phyloP scores from a whole-genome alignment of 1,140 invertebrate genomes.

The Cecropterus lyciades region DNA sequence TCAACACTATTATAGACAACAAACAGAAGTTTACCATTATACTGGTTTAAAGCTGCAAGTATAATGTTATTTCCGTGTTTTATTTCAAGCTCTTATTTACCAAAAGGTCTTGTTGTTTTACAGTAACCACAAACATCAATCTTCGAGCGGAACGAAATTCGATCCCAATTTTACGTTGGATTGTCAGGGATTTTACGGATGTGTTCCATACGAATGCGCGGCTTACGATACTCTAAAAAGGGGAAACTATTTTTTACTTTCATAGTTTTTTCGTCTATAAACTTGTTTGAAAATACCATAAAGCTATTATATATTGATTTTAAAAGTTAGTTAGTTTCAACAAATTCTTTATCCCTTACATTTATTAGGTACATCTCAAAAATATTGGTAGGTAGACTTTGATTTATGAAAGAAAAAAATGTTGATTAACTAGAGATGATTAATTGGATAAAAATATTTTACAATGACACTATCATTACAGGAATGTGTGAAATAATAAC shows the following conservation, averaged over 20 bases:
- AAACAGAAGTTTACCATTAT: not conserved
- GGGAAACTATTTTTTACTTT: slow-evolving; percentile 7
- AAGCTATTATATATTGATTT: no score
- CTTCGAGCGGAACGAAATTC: slow-evolving; percentile 32
- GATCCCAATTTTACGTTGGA: slow-evolving; percentile 33
- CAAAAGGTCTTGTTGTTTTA: slow-evolving; percentile 26
- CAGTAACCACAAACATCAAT: slow-evolving; percentile 30
- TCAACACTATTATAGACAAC: no score
- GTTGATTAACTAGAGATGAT: no score
- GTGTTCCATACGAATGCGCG: slow-evolving; percentile 25
- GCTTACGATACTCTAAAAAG: slow-evolving; percentile 28
- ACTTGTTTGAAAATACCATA: no score
- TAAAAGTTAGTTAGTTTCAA: no score
- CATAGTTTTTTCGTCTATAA: slow-evolving; percentile 4
- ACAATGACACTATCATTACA: no score
- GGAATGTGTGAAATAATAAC: no score
- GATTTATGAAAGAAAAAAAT: no score
- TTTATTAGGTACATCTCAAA: no score
- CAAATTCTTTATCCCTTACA: no score
- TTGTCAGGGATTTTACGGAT: slow-evolving; percentile 34
- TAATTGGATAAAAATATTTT: no score
- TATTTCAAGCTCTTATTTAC: slow-evolving; percentile 21
- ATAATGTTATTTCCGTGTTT: not conserved
- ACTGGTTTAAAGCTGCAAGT: not conserved
- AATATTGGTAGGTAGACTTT: no score